Base-by-base conservation (phyloP, 2,888 invertebrate species). In the Ptychoptera contaminata region DNA sequence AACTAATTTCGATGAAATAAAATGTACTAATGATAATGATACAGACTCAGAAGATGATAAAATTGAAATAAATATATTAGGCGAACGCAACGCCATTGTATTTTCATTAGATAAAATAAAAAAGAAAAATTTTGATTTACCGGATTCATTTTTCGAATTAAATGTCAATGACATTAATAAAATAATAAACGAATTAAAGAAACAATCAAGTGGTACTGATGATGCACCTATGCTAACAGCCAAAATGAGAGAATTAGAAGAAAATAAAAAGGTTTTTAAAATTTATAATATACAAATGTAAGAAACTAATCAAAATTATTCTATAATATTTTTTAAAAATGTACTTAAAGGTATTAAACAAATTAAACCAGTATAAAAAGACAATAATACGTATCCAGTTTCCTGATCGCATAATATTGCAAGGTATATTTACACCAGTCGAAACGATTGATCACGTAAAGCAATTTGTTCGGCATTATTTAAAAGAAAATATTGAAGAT, bases 131-230 rank as follows among this genome's bases (percentile, higher is more conserved):
- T 79, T 82, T 42, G 84, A 88, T 45, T 63, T 82, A 34, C 81
- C 84, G 1, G 91, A 93, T 62, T 83, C 84, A 42, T 94, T 93
- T 62, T 94, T 84, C 61, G 85, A 91, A 49, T 64, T 92, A 37
- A 86, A 86, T 2, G 72, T 86, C 37, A 76, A 79, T 46, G 94
- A 94, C 69, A 78, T 88, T 0, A 78, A 77, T 55, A 72, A 71
- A 57, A 69, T 93, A 46, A 71, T 85, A 45, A 70, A 75, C 43
- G 87, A 90, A 56, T 70, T 86, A 31, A 81, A 79, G 56, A 74
- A 75, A 55, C 69, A 70, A 36, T 63, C 79, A 4, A 61, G 72
- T 30, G 73, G 74, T 43, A 58, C 80, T 45, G 83, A 84, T 57
- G 79, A 85, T 47, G 73, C 76, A 10, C 85, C 85, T 2, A 63